Conservation (phyloP, 2,888 invertebrate species). For the Amblyjoppa fuscipennis region DNA sequence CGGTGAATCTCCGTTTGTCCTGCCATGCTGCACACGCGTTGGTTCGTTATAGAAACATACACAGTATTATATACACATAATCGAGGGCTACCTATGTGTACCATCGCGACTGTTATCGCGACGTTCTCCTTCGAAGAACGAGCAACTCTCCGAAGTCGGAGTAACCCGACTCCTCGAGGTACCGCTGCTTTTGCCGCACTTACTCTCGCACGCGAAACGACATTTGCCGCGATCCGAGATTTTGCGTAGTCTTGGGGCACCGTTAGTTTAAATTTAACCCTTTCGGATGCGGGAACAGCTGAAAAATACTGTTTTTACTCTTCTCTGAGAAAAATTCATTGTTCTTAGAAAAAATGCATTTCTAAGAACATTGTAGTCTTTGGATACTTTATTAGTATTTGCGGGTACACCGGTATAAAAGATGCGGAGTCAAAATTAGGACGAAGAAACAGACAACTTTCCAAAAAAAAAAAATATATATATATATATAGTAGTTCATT, state of each 20-base stretch:
- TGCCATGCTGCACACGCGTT: constrained; percentile 1
- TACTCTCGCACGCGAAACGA: not conserved
- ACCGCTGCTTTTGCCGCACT: constrained; percentile 20
- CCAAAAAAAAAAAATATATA: not conserved
- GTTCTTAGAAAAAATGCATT: no score
- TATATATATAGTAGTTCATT: constrained; percentile 23
- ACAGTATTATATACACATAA: not conserved
- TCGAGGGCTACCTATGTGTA: constrained; percentile 33
- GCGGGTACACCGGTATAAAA: no score
- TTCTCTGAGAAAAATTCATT: not conserved
- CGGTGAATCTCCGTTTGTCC: constrained; percentile 29
- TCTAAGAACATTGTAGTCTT: no score
- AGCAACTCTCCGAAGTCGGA: constrained; percentile 5
- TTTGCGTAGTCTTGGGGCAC: constrained; percentile 1
- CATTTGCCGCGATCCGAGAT: not conserved
- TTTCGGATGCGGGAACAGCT: not conserved
- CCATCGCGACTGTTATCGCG: constrained; percentile 33
- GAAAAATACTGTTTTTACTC: not conserved
- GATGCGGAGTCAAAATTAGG: no score
- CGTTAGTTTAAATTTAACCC: not conserved
- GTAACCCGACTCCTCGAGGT: constrained; percentile 9
- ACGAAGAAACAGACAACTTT: not conserved
- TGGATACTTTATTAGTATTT: not conserved
- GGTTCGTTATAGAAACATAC: constrained; percentile 38
- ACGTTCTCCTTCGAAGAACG: constrained; percentile 2